These are phyloP conservation scores for Callipepla squamata DNA, from an alignment of 2,113 vertebrate species.

Conservation along the genomic window DNA sequence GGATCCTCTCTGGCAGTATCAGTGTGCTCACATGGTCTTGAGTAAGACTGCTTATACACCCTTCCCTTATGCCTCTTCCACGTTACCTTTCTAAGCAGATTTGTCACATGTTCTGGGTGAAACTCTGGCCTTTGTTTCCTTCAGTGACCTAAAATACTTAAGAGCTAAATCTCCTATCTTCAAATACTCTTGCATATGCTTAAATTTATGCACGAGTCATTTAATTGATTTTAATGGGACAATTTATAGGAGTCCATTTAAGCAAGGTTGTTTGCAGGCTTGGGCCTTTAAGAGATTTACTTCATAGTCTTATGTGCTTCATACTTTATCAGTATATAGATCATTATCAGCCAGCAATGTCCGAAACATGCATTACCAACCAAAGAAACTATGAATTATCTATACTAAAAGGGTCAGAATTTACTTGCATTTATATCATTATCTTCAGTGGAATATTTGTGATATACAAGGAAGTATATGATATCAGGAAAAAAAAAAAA, in stretches of 20 bases:
- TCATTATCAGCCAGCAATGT: neutral
- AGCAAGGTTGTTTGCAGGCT: slow-evolving; percentile 10
- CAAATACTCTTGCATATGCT: slow-evolving; percentile 32
- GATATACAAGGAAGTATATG: neutral
- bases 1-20: slow-evolving; percentile 23
- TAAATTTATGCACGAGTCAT: slow-evolving; percentile 8
- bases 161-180: slow-evolving; percentile 52
- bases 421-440: neutral
- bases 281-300: neutral
- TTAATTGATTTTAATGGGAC: neutral
- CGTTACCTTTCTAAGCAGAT: slow-evolving; percentile 67
- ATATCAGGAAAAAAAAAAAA: neutral
- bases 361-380: neutral
- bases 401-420: neutral
- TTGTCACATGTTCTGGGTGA: slow-evolving; percentile 50
- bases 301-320: neutral
- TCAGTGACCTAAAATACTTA: slow-evolving; percentile 60
- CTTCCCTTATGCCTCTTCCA: slow-evolving; percentile 11
- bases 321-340: neutral
- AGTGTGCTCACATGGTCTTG: slow-evolving; percentile 27
- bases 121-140: slow-evolving; percentile 37
- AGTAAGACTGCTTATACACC: slow-evolving; percentile 27
- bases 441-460: neutral
- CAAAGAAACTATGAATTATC: neutral
- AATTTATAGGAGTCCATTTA: neutral